Evolutionary conservation across 2,797 vertebrate genomes (phyloP).

Genomic region (Pogonophryne albipinna): DNA sequence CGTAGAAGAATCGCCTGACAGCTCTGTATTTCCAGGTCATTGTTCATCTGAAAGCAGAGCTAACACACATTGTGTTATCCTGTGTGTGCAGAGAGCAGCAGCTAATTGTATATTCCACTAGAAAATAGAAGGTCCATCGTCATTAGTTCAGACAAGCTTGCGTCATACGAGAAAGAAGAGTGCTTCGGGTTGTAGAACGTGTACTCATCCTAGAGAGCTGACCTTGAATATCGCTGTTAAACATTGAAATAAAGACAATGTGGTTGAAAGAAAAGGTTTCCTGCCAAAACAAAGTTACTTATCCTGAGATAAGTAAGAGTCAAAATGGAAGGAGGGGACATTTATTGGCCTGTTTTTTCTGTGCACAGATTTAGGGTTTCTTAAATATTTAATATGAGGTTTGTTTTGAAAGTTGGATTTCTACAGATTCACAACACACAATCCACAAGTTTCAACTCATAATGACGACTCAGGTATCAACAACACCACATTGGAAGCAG

Average conservation of each 20-base stretch:
- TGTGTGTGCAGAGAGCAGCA: slow-evolving; percentile 36
- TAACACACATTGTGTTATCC: slow-evolving; percentile 33
- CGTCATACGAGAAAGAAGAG: slow-evolving; percentile 27
- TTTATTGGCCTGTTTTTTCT: slow-evolving; percentile 55
- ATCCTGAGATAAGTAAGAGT: slow-evolving; percentile 43
- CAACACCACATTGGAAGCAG: slow-evolving; percentile 1
- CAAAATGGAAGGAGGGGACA: slow-evolving; percentile 34
- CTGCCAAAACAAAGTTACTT: slow-evolving; percentile 56
- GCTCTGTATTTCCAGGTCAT: slow-evolving; percentile 46
- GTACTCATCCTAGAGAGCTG: slow-evolving; percentile 16
- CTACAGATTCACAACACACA: slow-evolving; percentile 39
- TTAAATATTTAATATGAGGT: slow-evolving; percentile 11
- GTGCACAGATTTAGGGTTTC: slow-evolving; percentile 9
- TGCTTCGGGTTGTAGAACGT: slow-evolving; percentile 21
- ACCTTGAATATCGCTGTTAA: slow-evolving; percentile 39
- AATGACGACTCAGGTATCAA: slow-evolving; percentile 1
- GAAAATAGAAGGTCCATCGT: slow-evolving; percentile 66
- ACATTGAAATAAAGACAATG: slow-evolving; percentile 53
- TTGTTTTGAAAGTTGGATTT: slow-evolving; percentile 42
- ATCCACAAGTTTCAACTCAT: slow-evolving; percentile 10
- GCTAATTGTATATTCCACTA: slow-evolving; percentile 59
- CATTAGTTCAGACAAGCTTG: slow-evolving; percentile 49
- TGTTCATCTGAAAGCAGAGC: slow-evolving; percentile 56
- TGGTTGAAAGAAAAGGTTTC: slow-evolving; percentile 37
- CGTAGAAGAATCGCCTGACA: slow-evolving; percentile 42